A percentile compares a stretch with the other conserved stretches of the same genome.
Conservation (phyloP, 2,888 invertebrate genomes). For the Sepiola atlantica region DNA sequence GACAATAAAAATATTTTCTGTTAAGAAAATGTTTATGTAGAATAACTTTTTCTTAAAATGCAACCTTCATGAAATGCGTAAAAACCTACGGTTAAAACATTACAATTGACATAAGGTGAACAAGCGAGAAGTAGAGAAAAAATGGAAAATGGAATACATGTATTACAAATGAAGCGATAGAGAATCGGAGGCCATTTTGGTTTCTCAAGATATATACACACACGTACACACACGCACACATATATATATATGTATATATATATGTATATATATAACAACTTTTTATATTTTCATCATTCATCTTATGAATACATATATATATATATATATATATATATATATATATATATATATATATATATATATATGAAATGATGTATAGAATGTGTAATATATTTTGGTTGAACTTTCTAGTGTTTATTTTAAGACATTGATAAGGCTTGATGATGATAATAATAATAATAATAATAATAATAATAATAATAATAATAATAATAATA, state of each 20-base stretch:
- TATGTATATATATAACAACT: conserved; percentile 24
- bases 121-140: not conserved
- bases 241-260: conserved; percentile 32
- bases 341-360: too few species aligned
- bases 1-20: too few species aligned
- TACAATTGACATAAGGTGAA: too few species aligned
- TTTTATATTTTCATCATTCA: too few species aligned
- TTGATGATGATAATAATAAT: too few species aligned
- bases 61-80: not conserved
- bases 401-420: too few species aligned
- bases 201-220: not conserved
- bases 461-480: too few species aligned
- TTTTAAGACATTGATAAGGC: too few species aligned
- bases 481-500: too few species aligned
- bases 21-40: not conserved
- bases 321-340: not conserved
- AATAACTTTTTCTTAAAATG: not conserved
- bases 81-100: not conserved
- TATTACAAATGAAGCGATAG: not conserved
- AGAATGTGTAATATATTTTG: too few species aligned
- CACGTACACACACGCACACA: not conserved
- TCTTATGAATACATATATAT: not conserved
- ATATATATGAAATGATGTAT: too few species aligned
- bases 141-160: not conserved
- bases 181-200: not conserved